Evolutionary conservation across 2,797 vertebrate genomes (phyloP).

Genomic region (Falco rusticolus): DNA sequence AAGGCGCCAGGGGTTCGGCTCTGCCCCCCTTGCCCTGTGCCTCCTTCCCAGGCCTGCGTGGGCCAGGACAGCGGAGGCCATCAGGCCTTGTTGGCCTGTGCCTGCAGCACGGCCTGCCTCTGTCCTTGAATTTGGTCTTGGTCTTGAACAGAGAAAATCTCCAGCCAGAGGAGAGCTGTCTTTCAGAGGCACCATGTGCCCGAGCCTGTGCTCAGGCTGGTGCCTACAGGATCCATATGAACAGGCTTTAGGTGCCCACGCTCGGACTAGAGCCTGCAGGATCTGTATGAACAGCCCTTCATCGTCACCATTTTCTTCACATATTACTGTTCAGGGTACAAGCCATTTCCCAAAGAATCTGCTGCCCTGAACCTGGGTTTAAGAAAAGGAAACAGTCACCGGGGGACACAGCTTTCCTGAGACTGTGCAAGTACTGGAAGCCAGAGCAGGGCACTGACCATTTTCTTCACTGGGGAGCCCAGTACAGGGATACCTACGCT

Average conservation of each 20-base stretch:
- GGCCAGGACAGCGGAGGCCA: neutral
- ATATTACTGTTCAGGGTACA: fast-evolving
- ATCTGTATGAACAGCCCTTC: neutral
- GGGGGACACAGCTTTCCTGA: neutral
- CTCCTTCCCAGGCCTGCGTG: fast-evolving
- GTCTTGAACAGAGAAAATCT: neutral
- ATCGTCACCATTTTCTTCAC: neutral
- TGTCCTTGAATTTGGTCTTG: neutral
- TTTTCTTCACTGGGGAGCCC: neutral
- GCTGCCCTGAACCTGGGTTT: neutral
- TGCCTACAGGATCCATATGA: fast-evolving
- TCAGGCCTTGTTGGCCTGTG: fast-evolving
- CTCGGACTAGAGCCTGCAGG: neutral
- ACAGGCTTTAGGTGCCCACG: neutral
- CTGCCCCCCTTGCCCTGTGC: neutral
- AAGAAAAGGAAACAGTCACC: neutral
- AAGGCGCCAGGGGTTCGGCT: neutral
- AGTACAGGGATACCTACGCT: neutral
- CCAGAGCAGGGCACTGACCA: neutral
- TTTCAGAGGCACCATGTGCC: fast-evolving
- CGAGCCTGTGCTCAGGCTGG: fast-evolving
- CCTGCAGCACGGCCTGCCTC: fast-evolving
- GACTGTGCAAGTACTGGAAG: neutral
- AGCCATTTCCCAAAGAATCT: neutral
- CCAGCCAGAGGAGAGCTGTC: neutral